Evolutionary conservation across 2,113 vertebrate genomes (phyloP), one percentile per base, ranked within the genome.

Genomic region (Melospiza georgiana): DNA sequence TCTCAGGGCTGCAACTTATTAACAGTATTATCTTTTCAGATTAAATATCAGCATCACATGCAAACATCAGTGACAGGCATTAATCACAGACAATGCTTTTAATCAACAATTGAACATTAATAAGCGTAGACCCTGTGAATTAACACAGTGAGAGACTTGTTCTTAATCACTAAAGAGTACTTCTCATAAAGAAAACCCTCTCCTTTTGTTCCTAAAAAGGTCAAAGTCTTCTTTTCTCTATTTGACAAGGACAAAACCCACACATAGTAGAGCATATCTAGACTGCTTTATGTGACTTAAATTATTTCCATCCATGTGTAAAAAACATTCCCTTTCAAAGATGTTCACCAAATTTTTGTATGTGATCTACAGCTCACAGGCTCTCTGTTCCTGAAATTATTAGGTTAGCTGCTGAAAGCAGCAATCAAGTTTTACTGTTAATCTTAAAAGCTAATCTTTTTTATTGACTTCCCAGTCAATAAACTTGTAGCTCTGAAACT

Each of bases 201-300:
- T 94, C 92, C 94, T 96, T 97, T 98, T 97, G 96, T 96, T 93
- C 95, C 96, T 94, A 69, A 95, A 96, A 97, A 97, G 97, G 97
- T 95, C 97, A 97, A 97, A 97, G 95, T 94, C 97, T 94, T 97
- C 94, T 96, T 96, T 97, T 96, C 94, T 96, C 80, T 96, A 28
- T 43, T 81, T 96, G 90, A 86, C 84, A 94, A 92, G 87, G 91
- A 93, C 90, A 96, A 95, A 89, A 79, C 35, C 62, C 87, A 95
- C 73, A 95, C 58, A 75, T 52, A 94, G 93, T 72, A 85, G 58
- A 97, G 88, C 90, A 95, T 86, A 96, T 97, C 95, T 96, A 93
- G 91, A 82, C 88, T 89, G 94, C 52, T 98, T 94, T 93, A 92
- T 94, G 82, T 89, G 88, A 77, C 84, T 93, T 94, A 94, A 90